Base-by-base conservation (phyloP, 1,140 invertebrate genomes). In the Rhagoletis zephyria region DNA sequence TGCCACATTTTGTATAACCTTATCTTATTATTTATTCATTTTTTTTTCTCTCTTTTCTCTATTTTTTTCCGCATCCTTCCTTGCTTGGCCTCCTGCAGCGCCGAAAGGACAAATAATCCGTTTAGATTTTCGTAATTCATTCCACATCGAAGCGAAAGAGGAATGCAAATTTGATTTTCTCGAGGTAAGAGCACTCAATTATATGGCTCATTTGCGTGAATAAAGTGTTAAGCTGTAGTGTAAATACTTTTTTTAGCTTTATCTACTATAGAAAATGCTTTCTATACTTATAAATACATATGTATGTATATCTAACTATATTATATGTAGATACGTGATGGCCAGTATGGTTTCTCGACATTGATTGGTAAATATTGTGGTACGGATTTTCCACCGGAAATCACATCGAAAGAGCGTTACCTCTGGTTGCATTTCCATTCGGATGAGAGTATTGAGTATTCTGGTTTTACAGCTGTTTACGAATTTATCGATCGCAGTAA, bases 401-500 rank as follows among this genome's bases (percentile, higher is more conserved):
- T 98, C 88, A 95, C 95, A 48, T 97, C 97, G 4, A 95, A 95
- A 64, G 95, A 96, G 67, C 94, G 96, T 16, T 95, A 96, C 91
- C 94, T 98, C 45, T 98, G 97, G 97, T 93, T 98, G 14, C 94
- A 95, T 74, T 98, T 98, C 93, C 95, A 95, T 86, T 97, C 97
- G 1, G 97, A 98, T 90, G 96, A 96, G 87, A 96, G 95, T 89
- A 97, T 98, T 88, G 96, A 97, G 92, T 96, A 96, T 90, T 93
- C 93, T 19, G 97, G 97, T 2, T 98, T 98, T 93, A 95, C 95
- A 89, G 97, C 96, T 3, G 95, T 97, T 1, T 97, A 96, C 92
- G 94, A 93, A 85, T 96, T 94, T 91, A 93, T 96, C 63, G 94
- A 94, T 6, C 93, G 94, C 87, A 95, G 94, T n/a, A 93, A 93